Conservation (phyloP, 2,113 vertebrate species). For the Macquaria ambigua region DNA sequence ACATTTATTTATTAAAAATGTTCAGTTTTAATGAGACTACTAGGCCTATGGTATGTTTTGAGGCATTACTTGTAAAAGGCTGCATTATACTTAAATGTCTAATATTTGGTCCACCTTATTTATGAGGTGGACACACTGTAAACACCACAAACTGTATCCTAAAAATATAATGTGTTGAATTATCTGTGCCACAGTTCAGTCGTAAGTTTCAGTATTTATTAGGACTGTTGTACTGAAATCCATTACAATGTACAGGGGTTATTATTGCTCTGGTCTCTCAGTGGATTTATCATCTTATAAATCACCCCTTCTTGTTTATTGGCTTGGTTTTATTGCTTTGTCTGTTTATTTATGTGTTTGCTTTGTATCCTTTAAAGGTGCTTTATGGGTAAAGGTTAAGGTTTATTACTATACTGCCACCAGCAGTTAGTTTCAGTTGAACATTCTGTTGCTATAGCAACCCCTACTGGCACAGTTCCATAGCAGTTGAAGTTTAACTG, state of each 20-base stretch:
- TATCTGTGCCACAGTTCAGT: not conserved
- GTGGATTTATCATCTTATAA: not conserved
- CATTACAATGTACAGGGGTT: not conserved
- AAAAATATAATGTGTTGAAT: not conserved
- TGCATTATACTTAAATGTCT: not conserved
- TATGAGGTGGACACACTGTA: not conserved
- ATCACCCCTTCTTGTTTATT: conserved; percentile 17
- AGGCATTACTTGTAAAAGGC: not conserved
- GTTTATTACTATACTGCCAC: not conserved
- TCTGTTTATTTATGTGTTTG: conserved; percentile 16
- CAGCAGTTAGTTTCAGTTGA: not conserved
- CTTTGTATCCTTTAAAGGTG: conserved; percentile 5
- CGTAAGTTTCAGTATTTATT: not conserved
- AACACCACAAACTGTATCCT: not conserved
- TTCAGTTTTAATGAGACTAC: not conserved
- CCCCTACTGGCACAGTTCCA: not conserved
- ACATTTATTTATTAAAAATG: not conserved
- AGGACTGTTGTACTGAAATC: not conserved
- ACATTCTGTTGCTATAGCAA: not conserved
- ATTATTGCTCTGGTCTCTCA: not conserved
- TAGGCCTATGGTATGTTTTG: not conserved
- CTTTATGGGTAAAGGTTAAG: conserved; percentile 31
- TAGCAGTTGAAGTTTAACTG: not conserved
- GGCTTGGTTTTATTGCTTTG: conserved; percentile 36
- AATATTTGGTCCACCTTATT: not conserved